Evolutionary conservation across 2,113 vertebrate genomes (phyloP).

Genomic region (Struthio camelus): DNA sequence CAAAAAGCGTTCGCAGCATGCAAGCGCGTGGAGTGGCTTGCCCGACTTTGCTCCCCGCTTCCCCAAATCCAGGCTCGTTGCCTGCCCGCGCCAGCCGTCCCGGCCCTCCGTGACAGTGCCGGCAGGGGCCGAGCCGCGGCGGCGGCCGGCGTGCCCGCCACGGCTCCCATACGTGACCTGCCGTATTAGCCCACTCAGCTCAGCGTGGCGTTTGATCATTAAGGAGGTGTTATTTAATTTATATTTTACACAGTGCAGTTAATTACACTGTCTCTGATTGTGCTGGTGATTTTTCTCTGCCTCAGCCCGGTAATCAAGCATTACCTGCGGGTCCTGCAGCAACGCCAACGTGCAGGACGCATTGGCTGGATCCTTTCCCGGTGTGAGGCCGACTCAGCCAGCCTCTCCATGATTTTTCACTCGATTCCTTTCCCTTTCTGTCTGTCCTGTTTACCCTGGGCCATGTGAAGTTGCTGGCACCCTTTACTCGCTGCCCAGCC

Average conservation of each 20-base stretch:
- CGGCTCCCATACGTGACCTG: background rate
- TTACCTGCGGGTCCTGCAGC: background rate
- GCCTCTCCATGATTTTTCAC: accelerated
- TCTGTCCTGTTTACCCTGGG: accelerated
- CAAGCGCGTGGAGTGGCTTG: accelerated
- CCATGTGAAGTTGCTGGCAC: accelerated
- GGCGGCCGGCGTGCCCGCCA: background rate
- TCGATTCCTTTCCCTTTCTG: accelerated
- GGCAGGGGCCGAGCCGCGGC: background rate
- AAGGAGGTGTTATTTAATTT: background rate
- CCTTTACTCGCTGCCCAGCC: background rate
- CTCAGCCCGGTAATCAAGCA: background rate
- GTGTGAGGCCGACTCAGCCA: accelerated
- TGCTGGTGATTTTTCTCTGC: background rate
- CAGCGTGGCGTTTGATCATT: background rate
- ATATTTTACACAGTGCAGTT: background rate
- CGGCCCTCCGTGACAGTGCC: no score
- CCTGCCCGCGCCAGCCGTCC: background rate
- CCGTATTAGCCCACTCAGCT: accelerated
- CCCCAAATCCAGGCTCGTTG: accelerated
- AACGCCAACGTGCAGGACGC: accelerated
- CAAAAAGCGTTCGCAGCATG: accelerated
- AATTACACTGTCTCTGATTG: background rate
- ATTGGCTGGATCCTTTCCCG: accelerated
- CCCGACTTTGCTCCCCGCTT: no score